phyloP scores from a whole-genome alignment of 2,113 vertebrate species.

The Numida meleagris region DNA sequence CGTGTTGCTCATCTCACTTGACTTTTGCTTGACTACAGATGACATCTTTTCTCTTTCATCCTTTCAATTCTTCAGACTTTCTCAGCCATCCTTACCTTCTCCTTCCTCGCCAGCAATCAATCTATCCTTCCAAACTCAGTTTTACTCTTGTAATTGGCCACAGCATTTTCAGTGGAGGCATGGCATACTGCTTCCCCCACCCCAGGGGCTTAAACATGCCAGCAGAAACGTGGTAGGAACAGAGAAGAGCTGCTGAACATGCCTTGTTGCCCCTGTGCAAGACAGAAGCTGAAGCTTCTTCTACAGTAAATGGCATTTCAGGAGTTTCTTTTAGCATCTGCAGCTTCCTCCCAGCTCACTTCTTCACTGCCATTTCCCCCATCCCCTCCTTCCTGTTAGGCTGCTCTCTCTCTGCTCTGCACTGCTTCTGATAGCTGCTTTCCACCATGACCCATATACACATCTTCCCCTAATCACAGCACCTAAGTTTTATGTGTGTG shows the following conservation, averaged over 20 bases:
- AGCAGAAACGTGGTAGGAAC: not conserved
- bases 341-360: not conserved
- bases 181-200: not conserved
- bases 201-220: not conserved
- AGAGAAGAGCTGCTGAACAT: not conserved
- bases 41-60: not conserved
- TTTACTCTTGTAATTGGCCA: not conserved
- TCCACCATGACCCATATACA: not conserved
- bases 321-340: not conserved
- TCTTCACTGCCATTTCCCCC: not conserved
- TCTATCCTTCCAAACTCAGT: not conserved
- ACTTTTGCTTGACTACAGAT: not conserved
- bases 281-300: not conserved
- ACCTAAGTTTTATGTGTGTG: not conserved
- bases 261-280: not conserved
- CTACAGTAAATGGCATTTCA: not conserved
- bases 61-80: not conserved
- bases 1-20: not conserved
- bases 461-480: not conserved
- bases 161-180: not conserved
- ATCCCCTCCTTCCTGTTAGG: not conserved
- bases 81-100: not conserved
- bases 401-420: accelerated
- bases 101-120: not conserved
- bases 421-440: not conserved